Conservation (phyloP, 2,113 vertebrate genomes). For the Grantiella picta region DNA sequence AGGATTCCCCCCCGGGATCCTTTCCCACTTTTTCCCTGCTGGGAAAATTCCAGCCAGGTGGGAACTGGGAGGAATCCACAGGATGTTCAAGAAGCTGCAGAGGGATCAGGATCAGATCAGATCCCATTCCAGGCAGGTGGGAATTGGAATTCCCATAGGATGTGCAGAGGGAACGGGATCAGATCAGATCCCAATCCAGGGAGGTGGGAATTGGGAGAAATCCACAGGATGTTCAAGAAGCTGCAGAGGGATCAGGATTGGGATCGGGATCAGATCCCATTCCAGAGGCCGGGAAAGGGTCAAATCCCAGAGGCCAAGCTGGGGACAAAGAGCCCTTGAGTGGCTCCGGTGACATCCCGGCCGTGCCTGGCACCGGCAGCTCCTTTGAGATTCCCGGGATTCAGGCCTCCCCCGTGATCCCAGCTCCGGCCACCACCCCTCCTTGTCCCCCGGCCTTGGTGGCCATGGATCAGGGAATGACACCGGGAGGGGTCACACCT, state of each 20-base stretch:
- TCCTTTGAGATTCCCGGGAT: neutral
- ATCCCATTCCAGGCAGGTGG: neutral
- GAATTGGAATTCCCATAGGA: too few species aligned
- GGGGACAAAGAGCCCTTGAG: neutral
- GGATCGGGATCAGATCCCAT: neutral
- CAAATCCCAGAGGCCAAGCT: accelerated
- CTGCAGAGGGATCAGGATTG: too few species aligned
- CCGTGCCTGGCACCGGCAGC: neutral
- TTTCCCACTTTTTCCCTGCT: neutral
- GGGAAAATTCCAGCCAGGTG: neutral
- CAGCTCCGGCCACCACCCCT: neutral
- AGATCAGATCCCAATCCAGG: too few species aligned
- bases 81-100: neutral
- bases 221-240: neutral
- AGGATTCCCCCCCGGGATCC: neutral
- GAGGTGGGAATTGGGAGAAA: too few species aligned
- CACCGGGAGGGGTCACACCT: neutral
- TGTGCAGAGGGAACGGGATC: too few species aligned
- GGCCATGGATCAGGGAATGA: neutral
- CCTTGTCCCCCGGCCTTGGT: too few species aligned
- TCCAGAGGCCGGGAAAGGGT: neutral
- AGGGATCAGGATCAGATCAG: too few species aligned
- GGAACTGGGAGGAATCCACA: neutral
- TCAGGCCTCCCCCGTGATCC: neutral
- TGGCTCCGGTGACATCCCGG: neutral